Evolutionary conservation across 2,113 vertebrate species (phyloP).

Genomic region (Peromyscus leucopus): DNA sequence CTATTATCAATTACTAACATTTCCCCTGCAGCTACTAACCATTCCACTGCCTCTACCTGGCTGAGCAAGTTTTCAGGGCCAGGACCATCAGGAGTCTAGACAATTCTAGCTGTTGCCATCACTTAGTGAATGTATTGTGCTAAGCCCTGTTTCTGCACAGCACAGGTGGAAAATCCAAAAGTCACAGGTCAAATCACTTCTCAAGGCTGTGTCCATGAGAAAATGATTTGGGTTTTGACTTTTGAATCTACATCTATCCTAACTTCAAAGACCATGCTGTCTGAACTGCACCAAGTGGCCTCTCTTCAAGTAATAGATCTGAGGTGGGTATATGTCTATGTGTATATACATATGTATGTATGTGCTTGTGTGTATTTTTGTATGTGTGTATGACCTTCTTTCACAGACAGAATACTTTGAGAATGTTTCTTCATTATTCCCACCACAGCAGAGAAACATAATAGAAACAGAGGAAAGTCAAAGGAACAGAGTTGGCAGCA

Average conservation of each 20-base stretch:
- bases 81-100: background rate
- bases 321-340: background rate
- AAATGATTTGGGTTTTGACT: background rate
- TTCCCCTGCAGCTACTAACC: background rate
- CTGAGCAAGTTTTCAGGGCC: background rate
- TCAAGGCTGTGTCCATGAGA: background rate
- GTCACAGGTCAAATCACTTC: background rate
- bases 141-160: background rate
- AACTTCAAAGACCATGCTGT: background rate
- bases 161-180: background rate
- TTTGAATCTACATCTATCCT: background rate
- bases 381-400: background rate
- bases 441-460: background rate
- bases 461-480: background rate
- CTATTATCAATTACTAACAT: background rate
- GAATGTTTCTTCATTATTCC: background rate
- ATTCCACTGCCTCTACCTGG: background rate
- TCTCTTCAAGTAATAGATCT: slow-evolving; percentile 39
- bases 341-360: background rate
- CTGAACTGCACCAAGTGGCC: background rate
- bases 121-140: background rate
- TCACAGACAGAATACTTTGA: background rate
- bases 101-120: background rate
- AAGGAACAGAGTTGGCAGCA: background rate
- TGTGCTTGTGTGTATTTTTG: too few species aligned